Evolutionary conservation across 2,888 invertebrate genomes (phyloP).

Genomic region (Pimpla rufipes): DNA sequence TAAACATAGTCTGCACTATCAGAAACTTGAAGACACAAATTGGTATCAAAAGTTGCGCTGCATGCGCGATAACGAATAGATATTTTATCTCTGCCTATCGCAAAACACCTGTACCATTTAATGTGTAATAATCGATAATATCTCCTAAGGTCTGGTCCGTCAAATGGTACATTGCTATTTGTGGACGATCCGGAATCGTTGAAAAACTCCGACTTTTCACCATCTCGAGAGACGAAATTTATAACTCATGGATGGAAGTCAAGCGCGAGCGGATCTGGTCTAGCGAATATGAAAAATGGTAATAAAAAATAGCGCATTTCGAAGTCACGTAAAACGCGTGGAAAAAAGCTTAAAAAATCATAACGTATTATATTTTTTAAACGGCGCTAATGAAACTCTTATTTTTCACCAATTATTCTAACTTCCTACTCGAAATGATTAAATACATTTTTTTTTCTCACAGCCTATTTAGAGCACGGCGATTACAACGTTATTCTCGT

Average conservation of each 20-base stretch:
- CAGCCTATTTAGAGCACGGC: conserved; percentile 82
- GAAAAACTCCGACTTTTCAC: conserved; percentile 76
- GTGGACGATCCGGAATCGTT: conserved; percentile 76
- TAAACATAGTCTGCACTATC: neutral
- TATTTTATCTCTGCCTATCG: conserved; percentile 25
- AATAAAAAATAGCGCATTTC: neutral
- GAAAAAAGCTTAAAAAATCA: too few species aligned
- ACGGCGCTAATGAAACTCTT: too few species aligned
- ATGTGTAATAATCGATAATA: conserved; percentile 23
- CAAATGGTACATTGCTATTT: conserved; percentile 77
- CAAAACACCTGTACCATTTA: neutral
- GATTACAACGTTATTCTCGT: conserved; percentile 85
- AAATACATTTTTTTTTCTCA: conserved; percentile 27
- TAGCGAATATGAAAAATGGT: conserved; percentile 83
- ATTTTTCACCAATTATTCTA: too few species aligned
- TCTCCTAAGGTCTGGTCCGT: conserved; percentile 76
- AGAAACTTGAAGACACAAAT: neutral
- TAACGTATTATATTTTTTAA: too few species aligned
- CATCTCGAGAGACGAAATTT: conserved; percentile 83
- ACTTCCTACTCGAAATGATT: neutral
- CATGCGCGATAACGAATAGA: neutral
- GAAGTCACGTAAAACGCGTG: neutral
- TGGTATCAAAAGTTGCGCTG: neutral
- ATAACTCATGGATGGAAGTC: conserved; percentile 87
- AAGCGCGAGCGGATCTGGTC: conserved; percentile 83